Evolutionary conservation across 2,113 vertebrate genomes (phyloP).

Genomic region (Oryzias curvinotus): DNA sequence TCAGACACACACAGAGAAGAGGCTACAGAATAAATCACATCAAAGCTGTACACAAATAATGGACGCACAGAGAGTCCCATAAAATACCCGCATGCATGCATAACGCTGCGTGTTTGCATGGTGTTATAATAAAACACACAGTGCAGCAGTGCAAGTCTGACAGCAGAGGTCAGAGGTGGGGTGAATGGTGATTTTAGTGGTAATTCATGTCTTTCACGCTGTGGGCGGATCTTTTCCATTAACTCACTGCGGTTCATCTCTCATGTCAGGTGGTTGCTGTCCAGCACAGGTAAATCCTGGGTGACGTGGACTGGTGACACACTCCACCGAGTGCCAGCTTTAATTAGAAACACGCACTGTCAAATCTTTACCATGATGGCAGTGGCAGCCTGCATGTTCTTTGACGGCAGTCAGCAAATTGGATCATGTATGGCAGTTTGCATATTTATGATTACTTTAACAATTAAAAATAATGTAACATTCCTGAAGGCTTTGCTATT

Average conservation of each 20-base stretch:
- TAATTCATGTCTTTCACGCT: constrained; percentile 32
- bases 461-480: background rate
- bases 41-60: constrained; percentile 36
- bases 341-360: constrained; percentile 9
- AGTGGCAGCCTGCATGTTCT: background rate
- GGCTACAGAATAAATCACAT: constrained; percentile 46
- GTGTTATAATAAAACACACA: constrained; percentile 22
- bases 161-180: constrained; percentile 4
- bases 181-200: constrained; percentile 21
- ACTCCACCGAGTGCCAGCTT: constrained; percentile 3
- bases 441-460: background rate
- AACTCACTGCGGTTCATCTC: background rate
- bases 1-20: constrained; percentile 49
- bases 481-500: background rate
- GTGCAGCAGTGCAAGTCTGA: background rate
- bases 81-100: constrained; percentile 41
- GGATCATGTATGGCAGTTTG: background rate
- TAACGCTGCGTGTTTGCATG: constrained; percentile 15
- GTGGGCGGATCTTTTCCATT: constrained; percentile 2
- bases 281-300: constrained; percentile 32
- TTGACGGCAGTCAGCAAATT: background rate
- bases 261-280: constrained; percentile 33
- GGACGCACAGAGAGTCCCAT: constrained; percentile 12
- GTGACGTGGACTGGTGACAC: constrained; percentile 17
- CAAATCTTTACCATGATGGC: background rate